Base-by-base conservation (phyloP, 2,888 invertebrate species). In the Acanthosoma haemorrhoidale region DNA sequence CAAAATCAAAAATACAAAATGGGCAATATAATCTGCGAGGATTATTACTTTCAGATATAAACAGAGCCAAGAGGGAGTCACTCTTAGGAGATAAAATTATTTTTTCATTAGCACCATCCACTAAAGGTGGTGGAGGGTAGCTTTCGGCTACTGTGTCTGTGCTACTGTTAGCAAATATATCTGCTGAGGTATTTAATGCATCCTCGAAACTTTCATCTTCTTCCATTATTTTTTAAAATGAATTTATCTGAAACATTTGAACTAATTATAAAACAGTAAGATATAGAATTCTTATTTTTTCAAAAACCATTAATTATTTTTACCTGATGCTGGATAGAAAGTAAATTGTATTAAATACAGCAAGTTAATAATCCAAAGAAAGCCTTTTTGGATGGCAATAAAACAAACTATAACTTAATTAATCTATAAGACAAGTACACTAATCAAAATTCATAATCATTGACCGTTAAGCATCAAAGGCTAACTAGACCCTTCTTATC, bases 121-220 rank as follows among this genome's bases (percentile, higher is more conserved):
- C 57, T 15, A 71, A 41, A 11, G 72, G 72, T 11, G 72, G 63
- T 13, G 72, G 72, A 15, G 51, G 63, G 63, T 13, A 63, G 1
- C 41, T 75, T 57, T 75, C 75, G 43, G 72, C 61, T 0, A 76
- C 74, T 6, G 76, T 76, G 61, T 76, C 76, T 13, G 73, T 68
- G 61, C 76, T 76, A 69, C 75, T 76, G 57, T 76, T 75, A 5
- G 76, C 76, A 70, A 76, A 76, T 36, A 76, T 58, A 70, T 76
- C 76, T 13, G 76, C 76, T 18, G 75, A 75, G 29, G 75, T 73
- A 64, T 75, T 73, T 32, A 74, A 59, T 38, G 68, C 68, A 15
- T 71, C 70, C 11, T 60, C 25, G 4, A 31, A 34, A 31, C 51
- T 32, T 2, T 64, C 64, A n/a, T 61, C 38, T 2, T 51, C 51